A percentile compares a stretch with the other conserved stretches of the same genome.
Conservation (phyloP, 1,140 invertebrate genomes). For the Drosophila equinoxialis region DNA sequence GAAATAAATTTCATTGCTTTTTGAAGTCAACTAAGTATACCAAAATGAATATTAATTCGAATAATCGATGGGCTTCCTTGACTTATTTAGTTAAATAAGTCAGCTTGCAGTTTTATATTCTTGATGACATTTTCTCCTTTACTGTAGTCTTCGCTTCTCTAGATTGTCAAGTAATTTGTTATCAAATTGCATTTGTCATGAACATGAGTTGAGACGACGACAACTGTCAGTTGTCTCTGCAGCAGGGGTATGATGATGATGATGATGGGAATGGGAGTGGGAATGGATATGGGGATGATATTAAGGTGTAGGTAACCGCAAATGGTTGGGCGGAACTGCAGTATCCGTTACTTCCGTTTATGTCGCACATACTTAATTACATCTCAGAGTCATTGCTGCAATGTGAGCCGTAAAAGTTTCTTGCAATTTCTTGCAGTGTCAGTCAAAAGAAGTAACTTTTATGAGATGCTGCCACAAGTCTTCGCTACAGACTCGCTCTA, state of each 20-base stretch:
- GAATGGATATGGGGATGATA: no score
- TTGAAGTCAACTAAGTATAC: no score
- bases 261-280: background rate
- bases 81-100: background rate
- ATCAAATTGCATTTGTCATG: conserved; percentile 70
- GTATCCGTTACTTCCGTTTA: conserved; percentile 43
- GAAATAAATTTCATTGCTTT: no score
- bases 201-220: conserved; percentile 36
- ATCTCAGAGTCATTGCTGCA: conserved; percentile 47
- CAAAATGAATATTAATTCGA: no score
- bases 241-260: no score
- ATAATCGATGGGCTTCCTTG: no score
- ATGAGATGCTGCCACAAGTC: conserved; percentile 44
- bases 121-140: conserved; percentile 18
- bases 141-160: background rate
- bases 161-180: conserved; percentile 6
- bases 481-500: background rate
- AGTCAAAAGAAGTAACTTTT: conserved; percentile 65
- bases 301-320: conserved; percentile 39
- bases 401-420: conserved; percentile 54
- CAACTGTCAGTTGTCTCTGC: conserved; percentile 49
- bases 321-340: conserved; percentile 10
- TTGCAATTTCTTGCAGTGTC: conserved; percentile 53
- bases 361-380: conserved; percentile 69
- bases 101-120: no score